Base-by-base conservation (phyloP, 2,888 invertebrate genomes). In the Calameuta filiformis region DNA sequence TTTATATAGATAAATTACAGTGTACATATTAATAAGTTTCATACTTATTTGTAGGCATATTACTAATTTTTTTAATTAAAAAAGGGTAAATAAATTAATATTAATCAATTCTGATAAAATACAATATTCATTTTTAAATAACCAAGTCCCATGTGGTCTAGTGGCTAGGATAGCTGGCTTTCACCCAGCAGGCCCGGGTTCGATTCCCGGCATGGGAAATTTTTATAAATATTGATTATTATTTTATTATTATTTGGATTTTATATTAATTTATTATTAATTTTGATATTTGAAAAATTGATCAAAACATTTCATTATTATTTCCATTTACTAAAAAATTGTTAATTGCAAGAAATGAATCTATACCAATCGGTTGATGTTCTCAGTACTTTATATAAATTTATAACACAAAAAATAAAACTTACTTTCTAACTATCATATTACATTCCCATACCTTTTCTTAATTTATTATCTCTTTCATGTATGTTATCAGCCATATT, bases 121-220 rank as follows among this genome's bases (percentile, higher is more conserved):
- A 9, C 0, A 9, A 23, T 23, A 56, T 23, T 23, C 23, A 23
- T 9, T 23, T 6, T 2, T 1, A 9, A 9, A 2, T 9, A 0
- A 9, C 9, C 15, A 23, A 73, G 4, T 82, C 82, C 82, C 82
- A 82, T 84, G 82, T 84, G 82, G 84, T 84, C 84, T 84, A 84
- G 83, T 84, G 84, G 84, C 81, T 84, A 84, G 84, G 84, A 84
- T 83, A 84, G 83, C 83, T 83, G 84, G 84, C 82, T 84, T 83
- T 84, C 83, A 83, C 84, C 84, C 84, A 82, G 83, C 83, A 82
- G 83, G 82, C 84, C 84, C 83, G 84, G 84, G 84, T 84, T 84
- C 84, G 83, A 84, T 83, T 83, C 84, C 84, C 84, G 83, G 84
- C 82, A 84, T 83, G 81, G 84, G 84, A 82, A 78, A 34, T 33